Evolutionary conservation across 2,888 invertebrate genomes (phyloP), one percentile per base, ranked within the genome.

Genomic region (Hanleya hanleyi): DNA sequence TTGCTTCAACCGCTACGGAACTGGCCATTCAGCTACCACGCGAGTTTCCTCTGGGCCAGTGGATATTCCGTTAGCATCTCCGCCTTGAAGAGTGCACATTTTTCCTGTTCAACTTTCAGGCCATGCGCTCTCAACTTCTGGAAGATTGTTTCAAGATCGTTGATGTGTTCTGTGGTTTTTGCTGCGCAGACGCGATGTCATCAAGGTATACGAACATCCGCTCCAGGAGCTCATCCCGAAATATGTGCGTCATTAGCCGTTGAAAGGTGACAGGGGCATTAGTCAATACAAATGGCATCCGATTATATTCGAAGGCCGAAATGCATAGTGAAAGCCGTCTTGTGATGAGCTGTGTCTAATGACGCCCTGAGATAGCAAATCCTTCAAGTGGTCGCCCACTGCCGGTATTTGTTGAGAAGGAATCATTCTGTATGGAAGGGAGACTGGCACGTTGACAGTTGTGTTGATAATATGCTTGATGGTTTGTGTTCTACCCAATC

Each of bases 81-180:
- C 4, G 5, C 47, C 51, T 72, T 70, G 26, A 77, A 77, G 41
- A 77, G 69, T 22, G 70, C 37, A 36, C 75, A 79, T 38, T 78
- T 77, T n/a, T 22, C 38, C 35, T 18, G 37, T 47, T 77, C 76
- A 26, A 75, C 29, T 49, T 79, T 75, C n/a, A 79, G 36, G 7
- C 72, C 74, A 51, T 74, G 70, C 35, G 73, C 49, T 33, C 65
- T 37, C 38, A 76, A 36, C 22, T 61, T 62, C 37, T 57, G 18
- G 33, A 76, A 74, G 0, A 74, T 74, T 33, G 47, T 51, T 22
- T 75, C 69, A 18, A 75, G 33, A 37, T 74, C 67, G 33, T 62
- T 35, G 15, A 77, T 49, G 22, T 74, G 71, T 49, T 72, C 69
- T 22, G 50, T 66, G 29, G 73, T 57, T 9, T 74, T 51, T 37